Conservation (phyloP, 2,888 invertebrate species). For the Amphipyra tragopoginis region DNA sequence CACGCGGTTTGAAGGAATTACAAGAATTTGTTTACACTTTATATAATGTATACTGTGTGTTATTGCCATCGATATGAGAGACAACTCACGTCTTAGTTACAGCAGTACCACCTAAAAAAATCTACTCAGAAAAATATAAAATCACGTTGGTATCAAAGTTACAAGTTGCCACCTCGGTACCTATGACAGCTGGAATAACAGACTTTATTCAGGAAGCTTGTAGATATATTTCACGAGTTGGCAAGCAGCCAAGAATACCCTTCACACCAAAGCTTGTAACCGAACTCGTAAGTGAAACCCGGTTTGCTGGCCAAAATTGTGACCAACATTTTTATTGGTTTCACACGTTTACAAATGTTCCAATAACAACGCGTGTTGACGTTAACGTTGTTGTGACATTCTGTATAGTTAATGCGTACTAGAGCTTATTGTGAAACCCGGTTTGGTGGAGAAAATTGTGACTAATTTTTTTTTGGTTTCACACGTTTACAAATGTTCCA, state of each 20-base stretch:
- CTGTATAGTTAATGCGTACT: no score
- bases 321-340: constrained; percentile 15
- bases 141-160: constrained; percentile 25
- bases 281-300: constrained; percentile 48
- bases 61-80: no score
- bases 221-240: constrained; percentile 40
- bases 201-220: constrained; percentile 36
- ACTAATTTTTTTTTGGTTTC: no score
- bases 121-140: constrained; percentile 11
- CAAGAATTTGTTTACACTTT: no score
- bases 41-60: no score
- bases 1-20: no score
- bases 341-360: background rate
- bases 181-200: constrained; percentile 26
- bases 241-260: constrained; percentile 42
- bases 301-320: constrained; percentile 46
- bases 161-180: constrained; percentile 36
- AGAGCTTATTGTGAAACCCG: no score
- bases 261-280: constrained; percentile 46
- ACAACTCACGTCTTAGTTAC: no score
- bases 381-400: no score
- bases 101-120: background rate
- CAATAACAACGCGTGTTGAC: background rate
- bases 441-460: no score
- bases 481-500: no score